Base-by-base conservation (phyloP, 1,140 invertebrate species). In the Proctacanthus coquilletti region DNA sequence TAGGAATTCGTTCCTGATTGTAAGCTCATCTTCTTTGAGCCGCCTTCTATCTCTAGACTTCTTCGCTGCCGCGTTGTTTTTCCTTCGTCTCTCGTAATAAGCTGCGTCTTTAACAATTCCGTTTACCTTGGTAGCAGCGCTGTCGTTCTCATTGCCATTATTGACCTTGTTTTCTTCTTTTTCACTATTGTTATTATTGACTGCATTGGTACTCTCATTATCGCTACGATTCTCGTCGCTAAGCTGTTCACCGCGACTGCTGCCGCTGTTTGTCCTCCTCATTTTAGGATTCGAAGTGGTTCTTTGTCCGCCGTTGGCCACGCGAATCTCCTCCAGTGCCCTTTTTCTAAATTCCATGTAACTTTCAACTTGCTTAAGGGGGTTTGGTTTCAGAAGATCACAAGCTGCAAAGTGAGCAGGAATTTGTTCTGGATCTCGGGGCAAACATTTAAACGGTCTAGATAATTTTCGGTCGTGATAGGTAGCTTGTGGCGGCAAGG, bases 51-150 rank as follows among this genome's bases (percentile, higher is more conserved):
- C 91, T 25, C 93, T 68, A 1, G 88, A 94, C 38, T 88, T 70
- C 59, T 97, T 98, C 1, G 93, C 93, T 0, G 93, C 92, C 45
- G 84, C 85, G 56, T 97, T 97, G 55, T 98, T 96, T 55, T 92
- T 92, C 39, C 80, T 72, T 8, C 92, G 64, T 40, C 87, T 69
- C 51, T 91, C 86, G 65, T 78, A 80, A 52, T 96, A 96, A 1
- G 78, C 76, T 0, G 77, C 74, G 51, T 92, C 86, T 52, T 85
- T 85, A 17, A 71, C 39, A 33, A 48, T 15, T 9, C 35, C 49
- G 13, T 44, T 42, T 6, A 13, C 10, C 4, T n/a, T 41, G 13
- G 18, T 18, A 8, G 27, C 19, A 32, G 30, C 20, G 10, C 15
- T 21, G 3, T 29, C 5, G n/a, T 38, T 29, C 5, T 38, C 20